Evolutionary conservation across 2,888 invertebrate genomes (phyloP), one percentile per base, ranked within the genome.

Genomic region (Andrena praecox): DNA sequence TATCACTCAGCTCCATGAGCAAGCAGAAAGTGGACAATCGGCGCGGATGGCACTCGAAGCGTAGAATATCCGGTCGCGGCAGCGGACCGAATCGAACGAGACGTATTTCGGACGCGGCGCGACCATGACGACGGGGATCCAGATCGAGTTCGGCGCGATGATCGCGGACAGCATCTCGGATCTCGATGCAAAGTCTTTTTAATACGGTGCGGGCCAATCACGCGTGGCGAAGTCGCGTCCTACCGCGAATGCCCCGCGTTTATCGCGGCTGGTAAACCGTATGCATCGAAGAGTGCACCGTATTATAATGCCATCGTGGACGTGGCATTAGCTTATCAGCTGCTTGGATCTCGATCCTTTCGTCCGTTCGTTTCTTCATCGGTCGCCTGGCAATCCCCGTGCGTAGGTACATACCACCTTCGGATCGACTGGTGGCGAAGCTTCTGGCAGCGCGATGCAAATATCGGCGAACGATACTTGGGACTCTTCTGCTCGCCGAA

Each of bases 281-380:
- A 72, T 29, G 75, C 80, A 64, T 74, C 77, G 85, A 68, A 80
- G 79, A 87, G 80, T 63, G 82, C 77, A 80, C 81, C 79, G 87
- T 86, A 87, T 90, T 90, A 90, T 87, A 90, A 89, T 89, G 89
- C 89, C 85, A 87, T 86, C 85, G 89, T 86, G 82, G 87, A 87
- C 88, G 84, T 82, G 87, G 86, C 89, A 90, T 91, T 90, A 90
- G 89, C 91, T 90, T 91, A 92, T 92, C 92, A 83, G 63, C 63
- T 69, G 85, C 78, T 63, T 80, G 80, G 77, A 88, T 89, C 89
- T 88, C 88, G 72, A 86, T 87, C 85, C 87, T 82, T 86, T 86
- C 82, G 85, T 76, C 72, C 87, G 87, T 87, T 85, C 87, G 83
- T 90, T 83, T 79, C 89, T 90, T 89, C 90, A 80, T 89, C 90